Evolutionary conservation across 2,888 invertebrate genomes (phyloP).

Genomic region (Synanthedon myopaeformis): DNA sequence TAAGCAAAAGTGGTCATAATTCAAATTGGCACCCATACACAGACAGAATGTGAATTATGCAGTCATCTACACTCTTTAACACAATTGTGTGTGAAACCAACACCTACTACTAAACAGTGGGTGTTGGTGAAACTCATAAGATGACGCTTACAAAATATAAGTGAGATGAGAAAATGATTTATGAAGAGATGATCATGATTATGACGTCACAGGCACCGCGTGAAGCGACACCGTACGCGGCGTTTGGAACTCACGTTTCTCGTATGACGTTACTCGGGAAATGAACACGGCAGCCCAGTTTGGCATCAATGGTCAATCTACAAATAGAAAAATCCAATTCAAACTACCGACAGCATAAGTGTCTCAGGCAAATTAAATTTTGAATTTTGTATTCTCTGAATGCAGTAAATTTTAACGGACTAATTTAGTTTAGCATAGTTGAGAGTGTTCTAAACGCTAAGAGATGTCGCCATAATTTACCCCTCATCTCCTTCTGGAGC

Average conservation of each 20-base stretch:
- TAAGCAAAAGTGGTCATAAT: too few relatives aligned
- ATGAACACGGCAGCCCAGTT: conserved; percentile 67
- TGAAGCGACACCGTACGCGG: conserved; percentile 20
- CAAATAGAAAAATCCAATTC: conserved; percentile 55
- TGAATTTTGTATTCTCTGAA: too few relatives aligned
- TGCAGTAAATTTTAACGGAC: too few relatives aligned
- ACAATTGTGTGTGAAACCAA: too few relatives aligned
- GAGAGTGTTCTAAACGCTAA: too few relatives aligned
- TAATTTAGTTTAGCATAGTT: too few relatives aligned
- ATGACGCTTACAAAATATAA: neutral
- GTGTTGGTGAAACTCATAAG: too few relatives aligned
- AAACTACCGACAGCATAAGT: conserved; percentile 10
- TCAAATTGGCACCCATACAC: too few relatives aligned
- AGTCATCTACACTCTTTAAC: too few relatives aligned
- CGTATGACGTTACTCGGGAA: conserved; percentile 65
- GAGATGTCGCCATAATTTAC: conserved; percentile 15
- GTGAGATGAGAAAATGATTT: conserved; percentile 9
- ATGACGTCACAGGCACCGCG: conserved; percentile 32
- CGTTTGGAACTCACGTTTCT: conserved; percentile 58
- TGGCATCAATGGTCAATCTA: conserved; percentile 69
- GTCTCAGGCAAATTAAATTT: too few relatives aligned
- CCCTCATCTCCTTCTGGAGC: conserved; percentile 45
- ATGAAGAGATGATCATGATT: conserved; percentile 10
- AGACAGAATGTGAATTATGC: too few relatives aligned
- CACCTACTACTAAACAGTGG: too few relatives aligned